These are phyloP conservation scores for Portunus trituberculatus DNA, from an alignment of 1,140 invertebrate genomes.

Conservation along the genomic window DNA sequence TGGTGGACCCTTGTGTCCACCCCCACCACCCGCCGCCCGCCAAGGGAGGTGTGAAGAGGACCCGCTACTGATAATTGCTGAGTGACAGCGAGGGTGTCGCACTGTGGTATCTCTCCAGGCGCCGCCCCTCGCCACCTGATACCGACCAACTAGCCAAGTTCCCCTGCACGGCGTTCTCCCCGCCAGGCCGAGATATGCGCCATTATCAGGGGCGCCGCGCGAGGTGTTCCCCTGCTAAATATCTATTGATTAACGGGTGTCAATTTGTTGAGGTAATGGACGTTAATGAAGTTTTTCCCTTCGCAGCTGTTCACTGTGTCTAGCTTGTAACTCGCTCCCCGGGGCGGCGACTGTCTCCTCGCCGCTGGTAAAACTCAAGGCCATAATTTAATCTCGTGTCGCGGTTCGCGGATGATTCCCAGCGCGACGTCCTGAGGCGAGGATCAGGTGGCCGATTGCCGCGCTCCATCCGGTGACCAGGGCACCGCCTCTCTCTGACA, in stretches of 20 bases:
- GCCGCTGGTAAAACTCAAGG: neutral
- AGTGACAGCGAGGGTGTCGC: slow-evolving; percentile 60
- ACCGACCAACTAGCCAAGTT: slow-evolving; percentile 47
- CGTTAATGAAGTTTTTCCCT: slow-evolving; percentile 37
- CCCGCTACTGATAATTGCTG: slow-evolving; percentile 59
- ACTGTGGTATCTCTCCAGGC: slow-evolving; percentile 36
- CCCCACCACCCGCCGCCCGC: neutral
- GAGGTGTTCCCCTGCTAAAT: slow-evolving; percentile 36
- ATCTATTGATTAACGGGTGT: slow-evolving; percentile 65
- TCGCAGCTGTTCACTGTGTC: slow-evolving; percentile 35
- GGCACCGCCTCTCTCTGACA: neutral
- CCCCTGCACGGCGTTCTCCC: neutral
- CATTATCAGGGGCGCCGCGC: slow-evolving; percentile 36
- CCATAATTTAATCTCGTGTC: neutral
- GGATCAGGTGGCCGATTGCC: neutral
- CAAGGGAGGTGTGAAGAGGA: slow-evolving; percentile 26
- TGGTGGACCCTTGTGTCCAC: neutral
- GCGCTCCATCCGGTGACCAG: neutral
- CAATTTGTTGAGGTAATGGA: slow-evolving; percentile 65
- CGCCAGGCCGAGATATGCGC: slow-evolving; percentile 47
- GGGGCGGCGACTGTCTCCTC: neutral
- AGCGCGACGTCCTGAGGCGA: neutral
- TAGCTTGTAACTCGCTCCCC: slow-evolving; percentile 32
- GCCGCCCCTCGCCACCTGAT: slow-evolving; percentile 38
- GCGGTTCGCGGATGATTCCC: neutral